These are phyloP conservation scores for Pollenia labialis DNA, from an alignment of 2,888 invertebrate species.

Conservation along the genomic window DNA sequence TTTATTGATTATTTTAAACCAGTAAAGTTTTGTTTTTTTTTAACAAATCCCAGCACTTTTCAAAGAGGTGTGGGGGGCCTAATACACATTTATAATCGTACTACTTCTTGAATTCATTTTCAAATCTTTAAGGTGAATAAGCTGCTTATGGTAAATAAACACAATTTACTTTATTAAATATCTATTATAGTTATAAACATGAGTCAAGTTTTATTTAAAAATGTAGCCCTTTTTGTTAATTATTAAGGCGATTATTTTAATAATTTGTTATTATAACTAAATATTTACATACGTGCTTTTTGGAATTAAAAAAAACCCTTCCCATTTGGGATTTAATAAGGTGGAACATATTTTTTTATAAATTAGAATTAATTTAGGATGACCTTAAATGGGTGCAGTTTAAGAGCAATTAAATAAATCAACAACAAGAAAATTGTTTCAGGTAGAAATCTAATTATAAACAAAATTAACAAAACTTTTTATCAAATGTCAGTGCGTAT, in stretches of 20 bases:
- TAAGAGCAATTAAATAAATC: slow-evolving; percentile 13
- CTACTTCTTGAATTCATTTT: background rate
- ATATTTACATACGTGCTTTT: background rate
- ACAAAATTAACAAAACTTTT: too few species aligned
- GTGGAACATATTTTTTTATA: slow-evolving; percentile 23
- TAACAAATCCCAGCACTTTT: slow-evolving; percentile 4
- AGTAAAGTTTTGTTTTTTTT: background rate
- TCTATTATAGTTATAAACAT: background rate
- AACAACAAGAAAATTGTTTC: background rate
- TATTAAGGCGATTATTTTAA: slow-evolving; percentile 47
- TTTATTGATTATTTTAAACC: background rate
- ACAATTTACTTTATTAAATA: slow-evolving; percentile 22
- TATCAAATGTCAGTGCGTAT: too few species aligned
- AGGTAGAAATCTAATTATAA: too few species aligned
- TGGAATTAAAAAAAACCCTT: background rate
- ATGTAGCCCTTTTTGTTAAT: slow-evolving; percentile 37
- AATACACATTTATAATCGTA: background rate
- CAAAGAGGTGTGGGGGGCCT: background rate
- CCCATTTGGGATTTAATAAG: background rate
- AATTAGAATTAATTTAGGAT: background rate
- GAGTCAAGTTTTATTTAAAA: slow-evolving; percentile 12
- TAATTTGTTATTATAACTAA: slow-evolving; percentile 36
- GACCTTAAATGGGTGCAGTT: background rate
- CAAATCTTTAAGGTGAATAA: slow-evolving; percentile 27
- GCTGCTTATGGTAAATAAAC: slow-evolving; percentile 35